Conservation (phyloP, 2,888 invertebrate species). For the Leptopilina syphax region DNA sequence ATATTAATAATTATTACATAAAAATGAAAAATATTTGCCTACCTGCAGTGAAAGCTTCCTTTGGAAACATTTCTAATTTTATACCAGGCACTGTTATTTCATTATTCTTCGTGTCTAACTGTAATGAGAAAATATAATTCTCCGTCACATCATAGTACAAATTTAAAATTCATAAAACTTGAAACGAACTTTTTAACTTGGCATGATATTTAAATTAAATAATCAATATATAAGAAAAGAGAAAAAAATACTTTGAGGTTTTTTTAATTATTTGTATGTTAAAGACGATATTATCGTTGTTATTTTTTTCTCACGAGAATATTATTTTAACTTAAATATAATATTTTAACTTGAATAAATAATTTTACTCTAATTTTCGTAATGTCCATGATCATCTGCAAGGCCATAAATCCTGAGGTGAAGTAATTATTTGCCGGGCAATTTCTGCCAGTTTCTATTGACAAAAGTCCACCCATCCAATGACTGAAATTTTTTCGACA, state of each 20-base stretch:
- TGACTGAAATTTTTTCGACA: slow-evolving; percentile 82
- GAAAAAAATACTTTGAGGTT: not conserved
- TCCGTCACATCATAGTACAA: not conserved
- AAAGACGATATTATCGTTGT: no score
- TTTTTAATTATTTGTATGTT: no score
- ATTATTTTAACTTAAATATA: no score
- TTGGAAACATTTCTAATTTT: slow-evolving; percentile 84
- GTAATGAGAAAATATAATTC: slow-evolving; percentile 57
- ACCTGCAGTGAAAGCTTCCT: slow-evolving; percentile 83
- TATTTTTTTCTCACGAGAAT: no score
- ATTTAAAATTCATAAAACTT: slow-evolving; percentile 25
- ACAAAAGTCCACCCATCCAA: slow-evolving; percentile 82
- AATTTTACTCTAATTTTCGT: slow-evolving; percentile 83
- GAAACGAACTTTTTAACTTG: not conserved
- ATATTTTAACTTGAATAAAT: no score
- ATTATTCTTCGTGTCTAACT: slow-evolving; percentile 81
- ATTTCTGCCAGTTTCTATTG: slow-evolving; percentile 83
- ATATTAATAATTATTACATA: not conserved
- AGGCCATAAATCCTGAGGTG: slow-evolving; percentile 85
- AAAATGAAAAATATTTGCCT: slow-evolving; percentile 50
- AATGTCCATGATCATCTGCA: slow-evolving; percentile 85
- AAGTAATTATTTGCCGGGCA: slow-evolving; percentile 88
- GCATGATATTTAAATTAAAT: slow-evolving; percentile 14
- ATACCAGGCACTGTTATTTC: slow-evolving; percentile 82
- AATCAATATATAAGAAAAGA: not conserved